Percentiles rank a stretch among this genome's conserved stretches.
phyloP scores from a whole-genome alignment of 2,113 vertebrate species.

The Pteropus alecto region DNA sequence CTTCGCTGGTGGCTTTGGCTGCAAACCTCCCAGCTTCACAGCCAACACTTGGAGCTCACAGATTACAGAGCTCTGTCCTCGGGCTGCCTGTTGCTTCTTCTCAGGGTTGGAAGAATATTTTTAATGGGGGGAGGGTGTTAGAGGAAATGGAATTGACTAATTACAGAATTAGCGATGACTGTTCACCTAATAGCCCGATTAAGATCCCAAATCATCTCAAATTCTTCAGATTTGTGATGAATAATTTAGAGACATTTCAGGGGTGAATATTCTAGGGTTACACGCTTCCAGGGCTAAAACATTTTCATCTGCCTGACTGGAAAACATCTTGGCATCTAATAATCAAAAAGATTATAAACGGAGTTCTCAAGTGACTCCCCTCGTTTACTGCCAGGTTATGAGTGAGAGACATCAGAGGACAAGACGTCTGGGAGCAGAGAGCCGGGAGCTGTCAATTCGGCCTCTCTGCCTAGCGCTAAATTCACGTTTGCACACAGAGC shows the following conservation, averaged over 20 bases:
- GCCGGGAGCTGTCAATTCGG: not conserved
- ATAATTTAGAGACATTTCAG: not conserved
- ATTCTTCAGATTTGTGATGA: not conserved
- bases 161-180: not conserved
- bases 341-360: not conserved
- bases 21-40: conserved; percentile 63
- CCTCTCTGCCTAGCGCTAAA: not conserved
- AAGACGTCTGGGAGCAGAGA: not conserved
- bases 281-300: not conserved
- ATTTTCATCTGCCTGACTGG: not conserved
- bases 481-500: not conserved
- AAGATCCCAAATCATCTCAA: not conserved
- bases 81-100: conserved; percentile 33
- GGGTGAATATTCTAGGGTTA: not conserved
- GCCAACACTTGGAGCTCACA: conserved; percentile 40
- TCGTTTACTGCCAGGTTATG: not conserved
- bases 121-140: not conserved
- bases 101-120: not conserved
- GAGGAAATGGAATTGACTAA: not conserved
- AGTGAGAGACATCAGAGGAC: not conserved
- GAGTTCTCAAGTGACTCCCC: not conserved
- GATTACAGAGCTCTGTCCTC: conserved; percentile 14
- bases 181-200: not conserved
- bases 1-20: conserved; percentile 54
- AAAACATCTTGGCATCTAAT: not conserved